A percentile compares a stretch with the other conserved stretches of the same genome.
Evolutionary conservation across 2,888 invertebrate species (phyloP).

Genomic region (Calameuta pallipes): DNA sequence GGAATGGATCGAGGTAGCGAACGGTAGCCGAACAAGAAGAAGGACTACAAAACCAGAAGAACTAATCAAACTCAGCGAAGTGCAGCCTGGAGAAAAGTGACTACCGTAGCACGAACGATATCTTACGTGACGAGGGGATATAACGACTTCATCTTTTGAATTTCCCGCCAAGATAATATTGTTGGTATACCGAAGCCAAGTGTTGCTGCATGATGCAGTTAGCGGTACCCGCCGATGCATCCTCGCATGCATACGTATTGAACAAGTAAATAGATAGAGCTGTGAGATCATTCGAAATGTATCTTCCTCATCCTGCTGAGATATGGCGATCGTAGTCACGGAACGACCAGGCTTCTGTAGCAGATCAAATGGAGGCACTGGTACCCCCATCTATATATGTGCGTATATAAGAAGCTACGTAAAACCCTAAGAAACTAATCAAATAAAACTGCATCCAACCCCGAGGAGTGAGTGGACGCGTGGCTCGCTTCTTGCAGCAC

Average conservation of each 20-base stretch:
- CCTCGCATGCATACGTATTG: not conserved
- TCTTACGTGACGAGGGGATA: not conserved
- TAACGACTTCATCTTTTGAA: not conserved
- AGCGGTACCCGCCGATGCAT: not conserved
- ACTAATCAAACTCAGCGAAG: constrained; percentile 38
- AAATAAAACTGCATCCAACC: constrained; percentile 36
- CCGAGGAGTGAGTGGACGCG: constrained; percentile 35
- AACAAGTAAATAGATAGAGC: not conserved
- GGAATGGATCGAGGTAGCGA: not conserved
- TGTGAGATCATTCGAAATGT: not conserved
- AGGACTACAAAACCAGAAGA: constrained; percentile 28
- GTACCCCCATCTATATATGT: not conserved
- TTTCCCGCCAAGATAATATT: not conserved
- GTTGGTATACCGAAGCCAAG: not conserved
- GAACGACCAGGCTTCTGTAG: not conserved
- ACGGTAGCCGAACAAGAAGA: not conserved
- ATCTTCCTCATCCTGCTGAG: not conserved
- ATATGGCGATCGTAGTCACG: not conserved
- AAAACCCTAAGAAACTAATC: constrained; percentile 16
- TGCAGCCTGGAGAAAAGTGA: constrained; percentile 23
- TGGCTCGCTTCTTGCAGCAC: constrained; percentile 50
- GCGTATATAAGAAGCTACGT: not conserved
- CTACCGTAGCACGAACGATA: not conserved
- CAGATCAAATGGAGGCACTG: not conserved
- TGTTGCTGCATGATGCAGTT: not conserved